These are phyloP conservation scores for Lathamus discolor DNA, from an alignment of 2,113 vertebrate species.

Conservation along the genomic window DNA sequence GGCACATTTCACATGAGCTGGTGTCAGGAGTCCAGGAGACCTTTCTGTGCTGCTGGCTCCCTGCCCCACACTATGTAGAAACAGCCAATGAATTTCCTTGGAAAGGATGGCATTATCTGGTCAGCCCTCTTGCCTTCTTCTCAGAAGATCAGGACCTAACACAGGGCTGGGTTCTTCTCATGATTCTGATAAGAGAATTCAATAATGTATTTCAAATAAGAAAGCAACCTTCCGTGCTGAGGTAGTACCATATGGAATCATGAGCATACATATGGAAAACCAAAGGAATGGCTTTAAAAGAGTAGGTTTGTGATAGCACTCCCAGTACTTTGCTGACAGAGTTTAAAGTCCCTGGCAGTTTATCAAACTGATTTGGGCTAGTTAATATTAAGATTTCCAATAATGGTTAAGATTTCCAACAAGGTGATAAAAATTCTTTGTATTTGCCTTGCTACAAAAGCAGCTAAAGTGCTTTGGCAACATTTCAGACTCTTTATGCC, in stretches of 20 bases:
- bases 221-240: neutral
- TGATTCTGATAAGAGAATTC: neutral
- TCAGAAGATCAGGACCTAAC: neutral
- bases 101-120: fast-evolving
- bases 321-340: neutral
- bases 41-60: neutral
- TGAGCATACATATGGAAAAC: fast-evolving
- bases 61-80: neutral
- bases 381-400: neutral
- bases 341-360: neutral
- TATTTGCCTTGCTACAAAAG: neutral
- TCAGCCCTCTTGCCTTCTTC: neutral
- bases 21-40: neutral
- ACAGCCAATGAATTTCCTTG: neutral
- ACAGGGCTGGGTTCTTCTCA: neutral
- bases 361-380: neutral
- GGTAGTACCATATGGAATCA: neutral
- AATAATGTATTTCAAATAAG: neutral
- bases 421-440: neutral
- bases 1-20: fast-evolving
- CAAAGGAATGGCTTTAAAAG: neutral
- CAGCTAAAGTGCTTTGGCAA: neutral
- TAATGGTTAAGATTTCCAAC: neutral
- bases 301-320: neutral
- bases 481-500: neutral